These are phyloP conservation scores for Caenorhabditis zanzibari DNA, from an alignment of 2,888 invertebrate species.

Conservation along the genomic window DNA sequence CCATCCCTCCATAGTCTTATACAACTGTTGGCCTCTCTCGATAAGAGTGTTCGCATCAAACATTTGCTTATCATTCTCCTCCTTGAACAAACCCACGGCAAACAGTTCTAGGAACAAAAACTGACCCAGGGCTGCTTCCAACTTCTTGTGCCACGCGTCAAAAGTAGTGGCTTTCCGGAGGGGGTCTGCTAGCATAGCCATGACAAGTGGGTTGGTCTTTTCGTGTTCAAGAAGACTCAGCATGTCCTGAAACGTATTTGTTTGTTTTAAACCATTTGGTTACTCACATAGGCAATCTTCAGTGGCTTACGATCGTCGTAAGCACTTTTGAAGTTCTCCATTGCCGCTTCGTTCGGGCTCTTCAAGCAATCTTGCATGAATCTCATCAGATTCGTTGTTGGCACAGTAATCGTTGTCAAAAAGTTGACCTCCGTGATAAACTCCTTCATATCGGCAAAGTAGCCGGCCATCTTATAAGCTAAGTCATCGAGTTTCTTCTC, in stretches of 20 bases:
- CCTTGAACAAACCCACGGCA: background rate
- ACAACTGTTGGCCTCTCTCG: background rate
- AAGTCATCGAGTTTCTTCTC: background rate
- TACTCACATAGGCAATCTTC: constrained; percentile 5
- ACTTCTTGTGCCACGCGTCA: background rate
- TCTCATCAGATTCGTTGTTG: constrained; percentile 1
- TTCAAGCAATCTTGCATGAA: background rate
- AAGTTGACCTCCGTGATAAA: constrained; percentile 4
- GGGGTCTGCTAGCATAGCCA: background rate
- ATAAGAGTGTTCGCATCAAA: background rate
- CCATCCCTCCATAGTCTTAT: background rate
- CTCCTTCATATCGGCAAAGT: background rate
- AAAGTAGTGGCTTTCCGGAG: background rate
- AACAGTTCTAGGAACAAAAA: background rate
- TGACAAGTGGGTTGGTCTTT: background rate
- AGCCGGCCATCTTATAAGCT: background rate
- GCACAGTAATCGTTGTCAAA: background rate
- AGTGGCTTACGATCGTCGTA: background rate
- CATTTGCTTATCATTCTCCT: background rate
- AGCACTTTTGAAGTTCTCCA: background rate
- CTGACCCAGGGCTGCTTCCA: background rate
- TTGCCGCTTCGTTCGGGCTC: background rate
- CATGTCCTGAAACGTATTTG: background rate
- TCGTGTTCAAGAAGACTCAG: background rate
- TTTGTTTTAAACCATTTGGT: too few relatives aligned